Evolutionary conservation across 1,140 invertebrate genomes (phyloP).

Genomic region (Drosophila serrata): DNA sequence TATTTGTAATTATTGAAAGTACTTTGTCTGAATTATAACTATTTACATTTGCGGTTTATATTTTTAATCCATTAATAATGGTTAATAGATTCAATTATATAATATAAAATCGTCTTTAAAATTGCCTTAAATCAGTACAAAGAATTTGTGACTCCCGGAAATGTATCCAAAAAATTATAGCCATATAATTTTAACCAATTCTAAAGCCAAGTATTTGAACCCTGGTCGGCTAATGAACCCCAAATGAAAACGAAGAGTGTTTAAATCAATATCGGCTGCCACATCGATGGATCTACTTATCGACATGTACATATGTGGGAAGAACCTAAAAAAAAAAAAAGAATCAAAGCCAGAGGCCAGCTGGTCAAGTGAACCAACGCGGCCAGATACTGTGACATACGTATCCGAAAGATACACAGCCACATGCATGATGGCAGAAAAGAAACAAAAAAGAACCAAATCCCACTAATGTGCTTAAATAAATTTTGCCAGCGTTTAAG

Average conservation of each 20-base stretch:
- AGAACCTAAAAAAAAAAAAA: slow-evolving; percentile 42
- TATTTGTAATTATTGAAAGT: too few species aligned
- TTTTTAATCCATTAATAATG: background rate
- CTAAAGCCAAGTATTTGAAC: slow-evolving; percentile 4
- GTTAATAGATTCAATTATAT: background rate
- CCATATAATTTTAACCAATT: background rate
- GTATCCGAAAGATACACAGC: slow-evolving; percentile 15
- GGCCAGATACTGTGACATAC: slow-evolving; percentile 15
- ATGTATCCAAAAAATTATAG: background rate
- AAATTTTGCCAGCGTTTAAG: slow-evolving; percentile 85
- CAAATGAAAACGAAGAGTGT: slow-evolving; percentile 20
- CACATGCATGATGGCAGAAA: slow-evolving; percentile 31
- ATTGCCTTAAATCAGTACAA: background rate
- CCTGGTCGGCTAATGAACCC: slow-evolving; percentile 17
- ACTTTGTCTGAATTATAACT: background rate
- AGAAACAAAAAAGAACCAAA: slow-evolving; percentile 77
- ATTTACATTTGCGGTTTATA: background rate
- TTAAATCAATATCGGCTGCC: slow-evolving; percentile 70
- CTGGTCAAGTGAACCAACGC: slow-evolving; percentile 52
- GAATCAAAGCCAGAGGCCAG: slow-evolving; percentile 43
- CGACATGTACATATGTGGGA: slow-evolving; percentile 45
- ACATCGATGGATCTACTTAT: slow-evolving; percentile 25
- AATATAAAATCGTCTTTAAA: background rate
- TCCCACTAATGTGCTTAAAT: slow-evolving; percentile 85
- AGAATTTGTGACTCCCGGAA: background rate